Percentiles rank a stretch among this genome's conserved stretches.
Evolutionary conservation across 2,113 vertebrate species (phyloP).

Genomic region (Antennarius striatus): DNA sequence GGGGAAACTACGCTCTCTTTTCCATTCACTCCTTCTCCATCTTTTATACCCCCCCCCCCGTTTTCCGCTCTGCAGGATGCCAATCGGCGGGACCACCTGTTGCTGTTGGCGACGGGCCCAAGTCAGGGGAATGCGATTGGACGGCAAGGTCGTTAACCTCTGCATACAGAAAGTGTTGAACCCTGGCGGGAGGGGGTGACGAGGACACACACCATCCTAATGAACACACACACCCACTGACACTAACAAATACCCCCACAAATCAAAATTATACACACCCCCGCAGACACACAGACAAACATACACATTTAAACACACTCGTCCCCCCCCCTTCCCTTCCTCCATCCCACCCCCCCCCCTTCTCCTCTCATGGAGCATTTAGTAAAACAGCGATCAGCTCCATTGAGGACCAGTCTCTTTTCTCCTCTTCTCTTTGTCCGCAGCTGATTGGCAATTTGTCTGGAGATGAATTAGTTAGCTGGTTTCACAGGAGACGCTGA

Average conservation of each 20-base stretch:
- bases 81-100: conserved; percentile 78
- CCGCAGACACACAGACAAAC: conserved; percentile 50
- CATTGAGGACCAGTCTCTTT: conserved; percentile 68
- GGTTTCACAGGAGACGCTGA: conserved; percentile 68
- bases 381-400: conserved; percentile 72
- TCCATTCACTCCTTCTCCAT: conserved; percentile 46
- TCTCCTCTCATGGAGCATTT: conserved; percentile 65
- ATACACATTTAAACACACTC: conserved; percentile 54
- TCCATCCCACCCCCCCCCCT: conserved; percentile 16
- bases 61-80: conserved; percentile 71
- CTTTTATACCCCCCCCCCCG: conserved; percentile 47
- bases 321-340: not conserved
- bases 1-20: conserved; percentile 31
- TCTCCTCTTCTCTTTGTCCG: conserved; percentile 70
- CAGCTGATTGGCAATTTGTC: conserved; percentile 79
- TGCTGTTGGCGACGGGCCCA: conserved; percentile 72
- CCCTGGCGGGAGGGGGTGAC: conserved; percentile 60
- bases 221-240: conserved; percentile 47
- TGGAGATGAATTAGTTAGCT: conserved; percentile 74
- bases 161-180: conserved; percentile 63
- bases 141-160: conserved; percentile 73
- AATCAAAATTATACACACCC: conserved; percentile 53
- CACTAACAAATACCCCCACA: conserved; percentile 51
- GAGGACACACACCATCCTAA: conserved; percentile 58
- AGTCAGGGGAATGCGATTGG: conserved; percentile 79